These are phyloP conservation scores for Scyliorhinus canicula DNA, from an alignment of 2,797 vertebrate genomes.

Conservation along the genomic window DNA sequence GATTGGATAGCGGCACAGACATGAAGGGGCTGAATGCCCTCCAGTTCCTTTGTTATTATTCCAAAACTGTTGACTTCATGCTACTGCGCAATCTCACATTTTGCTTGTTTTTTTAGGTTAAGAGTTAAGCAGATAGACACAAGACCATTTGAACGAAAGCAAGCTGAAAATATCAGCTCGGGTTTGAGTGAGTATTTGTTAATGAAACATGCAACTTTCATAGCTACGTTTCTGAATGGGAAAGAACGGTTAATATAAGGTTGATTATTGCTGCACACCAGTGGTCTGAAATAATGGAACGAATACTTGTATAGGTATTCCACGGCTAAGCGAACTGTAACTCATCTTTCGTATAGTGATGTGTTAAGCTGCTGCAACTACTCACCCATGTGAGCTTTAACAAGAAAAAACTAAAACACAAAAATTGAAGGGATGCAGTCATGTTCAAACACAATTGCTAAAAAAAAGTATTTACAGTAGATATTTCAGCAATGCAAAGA, in stretches of 20 bases:
- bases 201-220: neutral
- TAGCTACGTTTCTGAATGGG: neutral
- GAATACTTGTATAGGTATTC: neutral
- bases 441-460: neutral
- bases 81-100: constrained; percentile 41
- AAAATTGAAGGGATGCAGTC: neutral
- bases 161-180: constrained; percentile 50
- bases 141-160: constrained; percentile 42
- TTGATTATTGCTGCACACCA: neutral
- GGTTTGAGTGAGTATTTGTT: constrained; percentile 50
- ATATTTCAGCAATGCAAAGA: neutral
- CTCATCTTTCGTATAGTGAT: neutral
- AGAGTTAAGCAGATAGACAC: constrained; percentile 42
- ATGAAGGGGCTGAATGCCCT: neutral
- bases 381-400: neutral
- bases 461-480: neutral
- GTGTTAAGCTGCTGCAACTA: neutral
- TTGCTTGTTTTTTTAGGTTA: constrained; percentile 49
- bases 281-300: neutral
- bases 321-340: neutral
- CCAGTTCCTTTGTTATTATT: neutral
- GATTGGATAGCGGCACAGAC: neutral
- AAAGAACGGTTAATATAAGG: neutral
- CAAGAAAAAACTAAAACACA: neutral
- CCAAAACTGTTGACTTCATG: constrained; percentile 41